Percentiles rank a stretch among this genome's conserved stretches.
Evolutionary conservation across 2,888 invertebrate species (phyloP).

Genomic region (Pharmacophagus antenor): DNA sequence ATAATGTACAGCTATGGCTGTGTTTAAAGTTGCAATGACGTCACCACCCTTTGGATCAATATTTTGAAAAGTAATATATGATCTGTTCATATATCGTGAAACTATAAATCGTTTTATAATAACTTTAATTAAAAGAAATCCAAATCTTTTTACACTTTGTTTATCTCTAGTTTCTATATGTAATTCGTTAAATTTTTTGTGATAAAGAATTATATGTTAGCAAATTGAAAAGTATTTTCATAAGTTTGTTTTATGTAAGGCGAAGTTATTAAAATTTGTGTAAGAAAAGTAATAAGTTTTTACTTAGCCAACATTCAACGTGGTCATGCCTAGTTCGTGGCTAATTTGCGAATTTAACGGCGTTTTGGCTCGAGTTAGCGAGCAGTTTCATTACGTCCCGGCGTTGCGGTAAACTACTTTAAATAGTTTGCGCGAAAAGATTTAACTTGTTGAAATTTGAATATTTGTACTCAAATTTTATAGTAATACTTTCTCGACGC

Average conservation of each 20-base stretch:
- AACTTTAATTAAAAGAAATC: too few species aligned
- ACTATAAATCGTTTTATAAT: too few species aligned
- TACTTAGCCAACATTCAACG: slow-evolving; percentile 5
- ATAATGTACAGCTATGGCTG: not conserved
- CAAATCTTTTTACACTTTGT: too few species aligned
- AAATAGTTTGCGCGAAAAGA: slow-evolving; percentile 16
- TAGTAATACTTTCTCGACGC: too few species aligned
- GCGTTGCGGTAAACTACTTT: slow-evolving; percentile 14
- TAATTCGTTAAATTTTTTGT: too few species aligned
- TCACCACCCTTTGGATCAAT: not conserved
- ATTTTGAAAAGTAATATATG: too few species aligned
- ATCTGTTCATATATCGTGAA: too few species aligned
- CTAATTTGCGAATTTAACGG: slow-evolving; percentile 18
- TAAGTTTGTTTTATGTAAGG: not conserved
- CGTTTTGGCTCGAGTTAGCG: slow-evolving; percentile 19
- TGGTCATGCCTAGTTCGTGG: slow-evolving; percentile 1
- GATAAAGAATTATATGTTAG: too few species aligned
- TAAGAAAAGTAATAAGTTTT: slow-evolving; percentile 11
- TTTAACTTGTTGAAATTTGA: slow-evolving; percentile 6
- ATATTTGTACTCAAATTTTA: not conserved
- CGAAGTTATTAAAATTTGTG: slow-evolving; percentile 2
- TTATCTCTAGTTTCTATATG: too few species aligned
- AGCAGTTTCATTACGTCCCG: slow-evolving; percentile 11
- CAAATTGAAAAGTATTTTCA: not conserved
- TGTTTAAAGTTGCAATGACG: not conserved